Conservation (phyloP, 2,113 vertebrate species). For the Melanerpes formicivorus region DNA sequence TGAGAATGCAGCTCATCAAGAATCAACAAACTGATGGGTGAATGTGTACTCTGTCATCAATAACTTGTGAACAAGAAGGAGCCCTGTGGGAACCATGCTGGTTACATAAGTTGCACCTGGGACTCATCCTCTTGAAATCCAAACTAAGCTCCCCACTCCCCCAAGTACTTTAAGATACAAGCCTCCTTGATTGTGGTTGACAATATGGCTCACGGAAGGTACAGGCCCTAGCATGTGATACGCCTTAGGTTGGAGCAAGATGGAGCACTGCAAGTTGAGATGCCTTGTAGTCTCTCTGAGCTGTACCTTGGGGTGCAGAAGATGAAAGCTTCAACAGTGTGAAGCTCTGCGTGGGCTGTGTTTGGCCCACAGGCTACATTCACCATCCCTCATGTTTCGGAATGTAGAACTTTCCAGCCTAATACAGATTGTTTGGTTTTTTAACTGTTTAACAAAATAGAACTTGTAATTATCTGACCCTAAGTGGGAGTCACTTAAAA, state of each 20-base stretch:
- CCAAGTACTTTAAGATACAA: not conserved
- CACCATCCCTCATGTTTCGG: conserved; percentile 36
- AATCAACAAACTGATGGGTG: not conserved
- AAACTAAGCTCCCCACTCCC: not conserved
- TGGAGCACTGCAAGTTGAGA: conserved; percentile 1
- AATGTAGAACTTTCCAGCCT: conserved; percentile 51
- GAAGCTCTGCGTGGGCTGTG: conserved; percentile 64
- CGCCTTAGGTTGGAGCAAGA: not conserved
- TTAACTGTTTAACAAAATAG: conserved; percentile 45
- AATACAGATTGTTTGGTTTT: conserved; percentile 26
- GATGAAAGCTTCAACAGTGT: conserved; percentile 54
- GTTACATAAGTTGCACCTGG: not conserved
- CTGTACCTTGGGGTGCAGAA: conserved; percentile 3
- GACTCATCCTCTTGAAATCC: not conserved
- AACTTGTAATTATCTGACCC: conserved; percentile 54
- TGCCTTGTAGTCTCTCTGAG: not conserved
- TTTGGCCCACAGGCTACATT: conserved; percentile 61
- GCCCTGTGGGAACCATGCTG: not conserved
- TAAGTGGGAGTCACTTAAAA: conserved; percentile 57
- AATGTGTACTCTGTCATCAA: not conserved
- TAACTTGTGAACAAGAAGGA: not conserved
- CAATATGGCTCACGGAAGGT: not conserved
- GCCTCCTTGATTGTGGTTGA: not conserved
- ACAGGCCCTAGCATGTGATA: conserved; percentile 38
- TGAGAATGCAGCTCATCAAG: not conserved